phyloP scores from a whole-genome alignment of 2,797 vertebrate genomes.

The Rhabdomys pumilio region DNA sequence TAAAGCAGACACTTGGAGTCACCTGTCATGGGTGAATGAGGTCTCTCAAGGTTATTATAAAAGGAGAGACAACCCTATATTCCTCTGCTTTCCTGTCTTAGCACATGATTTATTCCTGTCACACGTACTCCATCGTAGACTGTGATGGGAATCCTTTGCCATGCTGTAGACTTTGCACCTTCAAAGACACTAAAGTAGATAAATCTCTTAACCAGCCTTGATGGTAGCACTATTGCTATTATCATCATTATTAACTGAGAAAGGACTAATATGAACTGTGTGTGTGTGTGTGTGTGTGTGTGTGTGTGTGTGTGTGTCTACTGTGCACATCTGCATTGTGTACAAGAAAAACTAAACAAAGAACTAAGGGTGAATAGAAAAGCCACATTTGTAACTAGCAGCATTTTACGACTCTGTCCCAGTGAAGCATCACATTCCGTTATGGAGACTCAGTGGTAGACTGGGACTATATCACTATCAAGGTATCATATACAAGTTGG shows the following conservation, averaged over 20 bases:
- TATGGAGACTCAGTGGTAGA: slow-evolving; percentile 37
- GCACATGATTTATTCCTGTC: neutral
- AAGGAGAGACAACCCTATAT: neutral
- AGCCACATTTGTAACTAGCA: neutral
- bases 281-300: neutral
- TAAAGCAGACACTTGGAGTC: neutral
- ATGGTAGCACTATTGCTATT: neutral
- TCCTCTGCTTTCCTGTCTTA: neutral
- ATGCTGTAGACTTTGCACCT: neutral
- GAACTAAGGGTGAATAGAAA: neutral
- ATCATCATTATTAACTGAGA: neutral
- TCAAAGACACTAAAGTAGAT: neutral
- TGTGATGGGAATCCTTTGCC: neutral
- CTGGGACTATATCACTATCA: neutral
- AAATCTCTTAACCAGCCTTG: neutral
- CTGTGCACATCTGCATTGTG: neutral
- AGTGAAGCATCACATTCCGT: neutral
- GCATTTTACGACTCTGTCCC: neutral
- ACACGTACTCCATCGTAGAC: neutral
- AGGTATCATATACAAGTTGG: slow-evolving; percentile 26
- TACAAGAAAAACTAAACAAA: neutral
- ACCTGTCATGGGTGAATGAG: slow-evolving; percentile 3
- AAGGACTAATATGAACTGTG: neutral
- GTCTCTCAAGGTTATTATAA: neutral
- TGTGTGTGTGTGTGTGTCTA: neutral